phyloP scores from a whole-genome alignment of 2,113 vertebrate genomes.

The Chunga burmeisteri region DNA sequence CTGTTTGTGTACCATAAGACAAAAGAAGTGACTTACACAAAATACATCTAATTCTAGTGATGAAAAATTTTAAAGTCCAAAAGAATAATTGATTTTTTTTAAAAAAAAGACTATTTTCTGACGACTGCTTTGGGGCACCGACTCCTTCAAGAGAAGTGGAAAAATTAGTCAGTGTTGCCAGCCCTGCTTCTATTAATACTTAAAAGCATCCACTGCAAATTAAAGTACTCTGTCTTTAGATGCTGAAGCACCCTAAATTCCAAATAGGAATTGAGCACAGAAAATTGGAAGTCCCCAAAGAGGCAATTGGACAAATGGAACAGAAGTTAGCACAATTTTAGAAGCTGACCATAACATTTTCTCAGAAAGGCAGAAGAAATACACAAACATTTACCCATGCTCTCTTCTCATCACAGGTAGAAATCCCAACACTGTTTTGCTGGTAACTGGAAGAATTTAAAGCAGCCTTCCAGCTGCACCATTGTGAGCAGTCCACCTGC shows the following conservation, averaged over 20 bases:
- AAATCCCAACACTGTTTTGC: neutral
- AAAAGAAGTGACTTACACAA: neutral
- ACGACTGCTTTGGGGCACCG: neutral
- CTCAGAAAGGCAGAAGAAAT: neutral
- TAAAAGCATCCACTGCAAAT: neutral
- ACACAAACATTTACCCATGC: neutral
- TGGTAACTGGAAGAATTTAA: neutral
- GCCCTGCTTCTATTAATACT: neutral
- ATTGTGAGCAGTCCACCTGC: neutral
- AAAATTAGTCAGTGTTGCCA: neutral
- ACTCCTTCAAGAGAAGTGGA: neutral
- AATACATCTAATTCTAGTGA: neutral
- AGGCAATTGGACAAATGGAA: neutral
- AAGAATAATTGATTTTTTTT: neutral
- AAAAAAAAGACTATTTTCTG: neutral
- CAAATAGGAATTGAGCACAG: neutral
- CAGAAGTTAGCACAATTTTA: neutral
- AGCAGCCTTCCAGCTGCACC: neutral
- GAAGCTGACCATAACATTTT: neutral
- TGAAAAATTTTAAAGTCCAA: neutral
- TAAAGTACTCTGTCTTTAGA: neutral
- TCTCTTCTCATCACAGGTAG: neutral
- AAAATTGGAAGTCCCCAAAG: neutral
- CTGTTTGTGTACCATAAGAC: neutral
- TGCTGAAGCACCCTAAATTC: neutral